phyloP scores from a whole-genome alignment of 2,888 invertebrate genomes.

The Hipparchia semele region DNA sequence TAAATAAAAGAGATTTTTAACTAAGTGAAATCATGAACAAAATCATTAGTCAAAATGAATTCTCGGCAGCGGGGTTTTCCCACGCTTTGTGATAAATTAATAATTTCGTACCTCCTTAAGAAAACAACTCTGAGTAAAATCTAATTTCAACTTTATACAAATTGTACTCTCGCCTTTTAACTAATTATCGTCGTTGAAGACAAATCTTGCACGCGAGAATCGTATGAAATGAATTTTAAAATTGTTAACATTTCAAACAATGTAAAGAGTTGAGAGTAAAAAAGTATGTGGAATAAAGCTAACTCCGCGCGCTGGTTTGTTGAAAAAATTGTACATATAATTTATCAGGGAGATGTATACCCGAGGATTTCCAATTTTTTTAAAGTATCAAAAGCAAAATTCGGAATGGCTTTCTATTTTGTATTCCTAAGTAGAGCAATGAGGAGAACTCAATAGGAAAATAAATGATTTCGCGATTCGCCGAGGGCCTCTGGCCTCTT shows the following conservation, averaged over 20 bases:
- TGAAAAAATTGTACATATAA: slow-evolving; percentile 20
- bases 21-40: slow-evolving; percentile 28
- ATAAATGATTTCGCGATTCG: slow-evolving; percentile 38
- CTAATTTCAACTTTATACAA: slow-evolving; percentile 41
- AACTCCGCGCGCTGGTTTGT: background rate
- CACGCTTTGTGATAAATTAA: slow-evolving; percentile 41
- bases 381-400: slow-evolving; percentile 25
- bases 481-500: slow-evolving; percentile 30
- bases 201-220: slow-evolving; percentile 33
- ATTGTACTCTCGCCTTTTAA: slow-evolving; percentile 40
- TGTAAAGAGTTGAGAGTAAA: background rate
- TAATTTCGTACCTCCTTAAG: slow-evolving; percentile 41
- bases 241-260: slow-evolving; percentile 24
- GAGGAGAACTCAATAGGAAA: slow-evolving; percentile 39
- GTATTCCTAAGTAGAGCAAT: slow-evolving; percentile 36
- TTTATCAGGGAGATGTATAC: slow-evolving; percentile 24
- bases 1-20: slow-evolving; percentile 12
- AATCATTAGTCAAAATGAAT: slow-evolving; percentile 37
- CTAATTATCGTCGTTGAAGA: slow-evolving; percentile 40
- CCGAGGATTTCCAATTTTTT: slow-evolving; percentile 27
- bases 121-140: slow-evolving; percentile 39
- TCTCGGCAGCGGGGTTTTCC: slow-evolving; percentile 37
- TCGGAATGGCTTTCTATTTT: slow-evolving; percentile 29
- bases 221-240: slow-evolving; percentile 33
- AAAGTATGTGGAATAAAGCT: background rate